Conservation (phyloP, 2,888 invertebrate species). For the Drosophila heteroneura region DNA sequence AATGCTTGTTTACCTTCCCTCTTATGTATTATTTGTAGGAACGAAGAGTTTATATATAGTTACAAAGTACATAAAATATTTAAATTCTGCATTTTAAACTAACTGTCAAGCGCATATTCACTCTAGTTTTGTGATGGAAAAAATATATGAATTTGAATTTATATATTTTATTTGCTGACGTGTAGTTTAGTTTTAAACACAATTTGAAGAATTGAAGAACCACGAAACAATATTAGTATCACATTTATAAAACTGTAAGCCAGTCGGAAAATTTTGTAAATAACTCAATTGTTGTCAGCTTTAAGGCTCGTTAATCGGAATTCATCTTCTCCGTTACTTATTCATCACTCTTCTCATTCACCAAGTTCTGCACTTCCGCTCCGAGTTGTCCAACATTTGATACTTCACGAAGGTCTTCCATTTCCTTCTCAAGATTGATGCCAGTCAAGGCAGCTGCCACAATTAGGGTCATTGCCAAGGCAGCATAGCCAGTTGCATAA, state of each 20-base stretch:
- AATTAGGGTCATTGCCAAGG: slow-evolving; percentile 37
- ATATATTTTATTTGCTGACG: neutral
- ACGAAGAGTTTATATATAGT: neutral
- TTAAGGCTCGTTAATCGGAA: neutral
- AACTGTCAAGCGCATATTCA: neutral
- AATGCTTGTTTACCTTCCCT: neutral
- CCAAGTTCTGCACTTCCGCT: neutral
- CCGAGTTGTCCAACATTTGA: neutral
- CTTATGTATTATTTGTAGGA: slow-evolving; percentile 2
- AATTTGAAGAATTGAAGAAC: neutral
- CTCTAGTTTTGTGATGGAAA: neutral
- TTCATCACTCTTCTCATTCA: slow-evolving; percentile 1
- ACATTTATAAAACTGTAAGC: neutral
- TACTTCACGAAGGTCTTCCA: neutral
- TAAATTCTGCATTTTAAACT: neutral
- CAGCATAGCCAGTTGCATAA: slow-evolving; percentile 61
- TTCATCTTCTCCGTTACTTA: neutral
- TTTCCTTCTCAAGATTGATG: neutral
- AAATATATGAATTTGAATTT: neutral
- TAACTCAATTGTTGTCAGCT: neutral
- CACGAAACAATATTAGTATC: neutral
- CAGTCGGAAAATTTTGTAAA: neutral
- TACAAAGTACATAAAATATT: neutral
- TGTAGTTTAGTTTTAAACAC: neutral
- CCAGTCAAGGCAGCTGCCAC: slow-evolving; percentile 37